Percentiles rank a stretch among this genome's conserved stretches.
Evolutionary conservation across 1,140 invertebrate genomes (phyloP).

Genomic region (Temnothorax curvispinosus): DNA sequence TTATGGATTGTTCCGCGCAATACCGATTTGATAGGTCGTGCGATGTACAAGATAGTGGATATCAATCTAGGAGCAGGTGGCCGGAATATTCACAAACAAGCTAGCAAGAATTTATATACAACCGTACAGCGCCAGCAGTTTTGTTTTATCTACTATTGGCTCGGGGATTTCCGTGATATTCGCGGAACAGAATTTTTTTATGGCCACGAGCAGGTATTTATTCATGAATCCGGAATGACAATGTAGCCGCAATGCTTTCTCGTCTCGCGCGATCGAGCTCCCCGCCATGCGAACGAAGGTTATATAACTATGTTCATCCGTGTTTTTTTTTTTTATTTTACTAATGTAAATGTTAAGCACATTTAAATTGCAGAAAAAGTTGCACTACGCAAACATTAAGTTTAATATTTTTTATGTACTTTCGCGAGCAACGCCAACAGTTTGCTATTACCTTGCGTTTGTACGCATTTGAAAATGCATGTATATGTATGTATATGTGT

Average conservation of each 20-base stretch:
- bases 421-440: neutral
- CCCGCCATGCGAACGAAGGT: constrained; percentile 35
- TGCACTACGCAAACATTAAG: constrained; percentile 23
- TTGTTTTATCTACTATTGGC: constrained; percentile 71
- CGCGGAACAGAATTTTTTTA: constrained; percentile 32
- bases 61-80: constrained; percentile 76
- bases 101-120: constrained; percentile 72
- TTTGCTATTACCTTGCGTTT: neutral
- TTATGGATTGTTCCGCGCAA: constrained; percentile 34
- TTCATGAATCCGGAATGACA: constrained; percentile 74
- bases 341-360: constrained; percentile 62
- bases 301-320: constrained; percentile 32
- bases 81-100: constrained; percentile 67
- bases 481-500: neutral
- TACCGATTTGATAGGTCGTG: constrained; percentile 63
- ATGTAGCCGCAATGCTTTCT: constrained; percentile 58
- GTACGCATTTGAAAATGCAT: neutral
- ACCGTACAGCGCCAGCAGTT: constrained; percentile 19
- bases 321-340: neutral
- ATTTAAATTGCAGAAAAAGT: constrained; percentile 68
- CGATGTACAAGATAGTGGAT: constrained; percentile 49
- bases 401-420: constrained; percentile 41
- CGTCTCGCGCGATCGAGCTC: constrained; percentile 60
- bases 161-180: constrained; percentile 57
- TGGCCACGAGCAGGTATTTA: constrained; percentile 62